Evolutionary conservation across 1,140 invertebrate species (phyloP).

Genomic region (Onthophagus taurus): DNA sequence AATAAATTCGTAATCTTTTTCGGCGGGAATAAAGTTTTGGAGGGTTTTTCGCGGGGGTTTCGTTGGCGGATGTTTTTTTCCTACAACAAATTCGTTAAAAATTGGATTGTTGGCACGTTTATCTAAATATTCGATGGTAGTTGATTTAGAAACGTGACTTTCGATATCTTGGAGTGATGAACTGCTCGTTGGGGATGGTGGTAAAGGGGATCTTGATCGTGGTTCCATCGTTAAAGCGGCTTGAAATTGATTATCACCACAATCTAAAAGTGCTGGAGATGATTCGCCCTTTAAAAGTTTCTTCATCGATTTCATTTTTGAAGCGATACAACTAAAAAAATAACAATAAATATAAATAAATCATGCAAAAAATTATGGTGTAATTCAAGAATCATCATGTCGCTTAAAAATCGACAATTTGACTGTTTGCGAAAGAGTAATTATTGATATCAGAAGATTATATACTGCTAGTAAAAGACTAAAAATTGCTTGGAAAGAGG

Average conservation of each 20-base stretch:
- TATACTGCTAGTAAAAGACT: too few species aligned
- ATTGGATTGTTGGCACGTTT: slow-evolving; percentile 7
- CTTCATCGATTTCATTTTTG: slow-evolving; percentile 78
- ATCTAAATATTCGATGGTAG: slow-evolving; percentile 4
- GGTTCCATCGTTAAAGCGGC: slow-evolving; percentile 63
- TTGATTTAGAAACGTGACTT: slow-evolving; percentile 23
- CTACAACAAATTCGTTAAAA: slow-evolving; percentile 15
- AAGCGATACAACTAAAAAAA: slow-evolving; percentile 48
- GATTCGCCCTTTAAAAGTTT: slow-evolving; percentile 61
- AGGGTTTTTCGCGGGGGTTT: slow-evolving; percentile 55
- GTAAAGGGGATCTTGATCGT: slow-evolving; percentile 64
- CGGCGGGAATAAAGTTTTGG: slow-evolving; percentile 36
- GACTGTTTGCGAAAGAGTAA: too few species aligned
- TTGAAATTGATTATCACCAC: slow-evolving; percentile 63
- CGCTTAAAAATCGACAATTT: too few species aligned
- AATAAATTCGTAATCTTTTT: slow-evolving; percentile 38
- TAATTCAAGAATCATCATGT: too few species aligned
- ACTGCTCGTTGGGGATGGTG: slow-evolving; percentile 50
- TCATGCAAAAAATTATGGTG: too few species aligned
- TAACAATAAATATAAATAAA: too few species aligned
- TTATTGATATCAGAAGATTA: too few species aligned
- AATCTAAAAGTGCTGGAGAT: slow-evolving; percentile 52
- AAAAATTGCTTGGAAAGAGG: too few species aligned
- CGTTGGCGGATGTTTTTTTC: slow-evolving; percentile 48
- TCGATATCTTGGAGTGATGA: slow-evolving; percentile 42